A percentile compares a stretch with the other conserved stretches of the same genome.
Conservation (phyloP, 1,140 invertebrate species). For the Druon quercuslanigerum region DNA sequence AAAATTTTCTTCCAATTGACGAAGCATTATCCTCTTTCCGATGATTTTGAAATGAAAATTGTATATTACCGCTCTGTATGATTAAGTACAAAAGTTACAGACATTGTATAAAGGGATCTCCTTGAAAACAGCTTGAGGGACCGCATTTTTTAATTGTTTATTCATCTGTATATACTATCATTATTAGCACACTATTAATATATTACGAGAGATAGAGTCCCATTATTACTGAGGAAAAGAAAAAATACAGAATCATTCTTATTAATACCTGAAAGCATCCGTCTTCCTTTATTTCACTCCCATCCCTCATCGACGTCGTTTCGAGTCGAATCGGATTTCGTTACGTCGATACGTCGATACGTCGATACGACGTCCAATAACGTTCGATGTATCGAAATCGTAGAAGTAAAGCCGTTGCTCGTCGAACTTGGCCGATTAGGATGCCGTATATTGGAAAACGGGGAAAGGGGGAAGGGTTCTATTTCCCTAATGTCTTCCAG, state of each 20-base stretch:
- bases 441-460: conserved; percentile 39
- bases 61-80: conserved; percentile 62
- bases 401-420: conserved; percentile 54
- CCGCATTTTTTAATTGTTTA: conserved; percentile 66
- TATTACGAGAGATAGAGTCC: conserved; percentile 70
- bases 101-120: conserved; percentile 58
- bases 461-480: conserved; percentile 49
- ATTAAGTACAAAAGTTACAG: conserved; percentile 64
- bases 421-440: conserved; percentile 61
- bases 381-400: conserved; percentile 56
- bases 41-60: conserved; percentile 44
- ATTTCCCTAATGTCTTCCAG: conserved; percentile 76
- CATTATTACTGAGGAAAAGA: conserved; percentile 69
- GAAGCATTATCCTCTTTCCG: conserved; percentile 35
- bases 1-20: conserved; percentile 35
- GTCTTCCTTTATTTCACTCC: conserved; percentile 50
- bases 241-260: conserved; percentile 71
- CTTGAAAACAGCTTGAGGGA: conserved; percentile 35
- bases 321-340: conserved; percentile 49
- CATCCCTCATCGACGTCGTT: conserved; percentile 40
- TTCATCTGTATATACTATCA: conserved; percentile 75
- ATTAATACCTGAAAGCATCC: conserved; percentile 67
- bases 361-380: conserved; percentile 44
- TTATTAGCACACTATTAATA: conserved; percentile 74
- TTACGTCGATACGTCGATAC: background rate